phyloP scores from a whole-genome alignment of 2,113 vertebrate genomes.

The Monopterus albus region DNA sequence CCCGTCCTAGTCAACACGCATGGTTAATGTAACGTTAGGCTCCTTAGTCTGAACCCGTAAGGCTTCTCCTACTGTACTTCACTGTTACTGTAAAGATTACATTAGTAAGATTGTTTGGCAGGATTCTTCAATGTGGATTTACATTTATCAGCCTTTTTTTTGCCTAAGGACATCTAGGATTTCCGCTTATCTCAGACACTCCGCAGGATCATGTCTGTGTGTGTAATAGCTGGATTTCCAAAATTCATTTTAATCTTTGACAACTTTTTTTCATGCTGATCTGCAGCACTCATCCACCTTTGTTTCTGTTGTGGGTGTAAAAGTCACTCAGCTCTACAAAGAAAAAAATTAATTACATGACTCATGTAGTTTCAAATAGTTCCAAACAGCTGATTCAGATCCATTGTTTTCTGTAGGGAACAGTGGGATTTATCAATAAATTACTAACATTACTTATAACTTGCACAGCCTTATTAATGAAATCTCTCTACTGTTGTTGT shows the following conservation, averaged over 20 bases:
- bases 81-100: conserved; percentile 8
- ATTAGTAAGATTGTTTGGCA: conserved; percentile 5
- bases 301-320: conserved; percentile 18
- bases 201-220: conserved; percentile 30
- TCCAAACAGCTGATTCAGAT: no score
- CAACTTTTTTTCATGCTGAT: conserved; percentile 14
- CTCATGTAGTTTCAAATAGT: no score
- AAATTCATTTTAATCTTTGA: conserved; percentile 42
- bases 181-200: conserved; percentile 32
- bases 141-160: conserved; percentile 10
- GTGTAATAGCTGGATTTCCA: conserved; percentile 64
- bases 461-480: no score
- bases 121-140: conserved; percentile 1
- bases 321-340: conserved; percentile 31
- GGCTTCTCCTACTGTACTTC: conserved; percentile 30
- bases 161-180: conserved; percentile 34
- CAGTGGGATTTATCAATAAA: no score
- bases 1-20: not conserved
- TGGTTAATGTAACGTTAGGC: not conserved
- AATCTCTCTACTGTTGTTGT: no score
- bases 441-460: no score
- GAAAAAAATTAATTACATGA: no score
- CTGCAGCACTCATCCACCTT: conserved; percentile 23
- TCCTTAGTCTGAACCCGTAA: not conserved
- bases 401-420: no score